These are phyloP conservation scores for Hystrix cristata DNA, from an alignment of 2,113 vertebrate species.

Conservation along the genomic window DNA sequence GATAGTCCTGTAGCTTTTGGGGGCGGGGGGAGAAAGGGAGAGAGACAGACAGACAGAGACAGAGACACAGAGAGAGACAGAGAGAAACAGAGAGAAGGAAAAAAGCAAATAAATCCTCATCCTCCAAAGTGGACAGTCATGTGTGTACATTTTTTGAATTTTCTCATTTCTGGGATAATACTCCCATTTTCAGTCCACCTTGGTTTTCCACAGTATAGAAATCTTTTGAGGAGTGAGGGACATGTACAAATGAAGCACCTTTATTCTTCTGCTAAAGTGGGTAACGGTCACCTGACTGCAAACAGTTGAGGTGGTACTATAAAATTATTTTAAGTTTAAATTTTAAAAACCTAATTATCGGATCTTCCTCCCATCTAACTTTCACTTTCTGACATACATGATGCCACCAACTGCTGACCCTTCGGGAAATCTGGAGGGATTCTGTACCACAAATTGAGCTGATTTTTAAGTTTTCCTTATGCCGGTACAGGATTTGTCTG, in stretches of 20 bases:
- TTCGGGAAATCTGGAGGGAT: not conserved
- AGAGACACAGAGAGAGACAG: not conserved
- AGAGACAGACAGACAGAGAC: too few relatives aligned
- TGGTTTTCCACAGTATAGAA: not conserved
- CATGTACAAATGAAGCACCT: not conserved
- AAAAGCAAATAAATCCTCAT: not conserved
- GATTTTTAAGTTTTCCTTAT: not conserved
- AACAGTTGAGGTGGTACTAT: not conserved
- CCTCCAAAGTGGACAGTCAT: not conserved
- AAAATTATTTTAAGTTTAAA: not conserved
- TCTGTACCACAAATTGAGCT: not conserved
- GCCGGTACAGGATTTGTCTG: not conserved
- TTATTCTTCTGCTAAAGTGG: not conserved
- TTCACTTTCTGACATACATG: not conserved
- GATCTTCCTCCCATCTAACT: not conserved
- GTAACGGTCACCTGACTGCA: too few relatives aligned
- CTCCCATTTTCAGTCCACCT: not conserved
- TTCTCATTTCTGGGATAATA: not conserved
- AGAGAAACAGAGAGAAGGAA: too few relatives aligned
- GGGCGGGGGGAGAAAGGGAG: not conserved
- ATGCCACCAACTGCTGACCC: not conserved
- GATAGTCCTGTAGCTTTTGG: not conserved
- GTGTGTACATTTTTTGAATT: not conserved
- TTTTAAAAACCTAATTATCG: not conserved
- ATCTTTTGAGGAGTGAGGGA: not conserved